Evolutionary conservation across 2,888 invertebrate species (phyloP).

Genomic region (Spilosoma lubricipeda): DNA sequence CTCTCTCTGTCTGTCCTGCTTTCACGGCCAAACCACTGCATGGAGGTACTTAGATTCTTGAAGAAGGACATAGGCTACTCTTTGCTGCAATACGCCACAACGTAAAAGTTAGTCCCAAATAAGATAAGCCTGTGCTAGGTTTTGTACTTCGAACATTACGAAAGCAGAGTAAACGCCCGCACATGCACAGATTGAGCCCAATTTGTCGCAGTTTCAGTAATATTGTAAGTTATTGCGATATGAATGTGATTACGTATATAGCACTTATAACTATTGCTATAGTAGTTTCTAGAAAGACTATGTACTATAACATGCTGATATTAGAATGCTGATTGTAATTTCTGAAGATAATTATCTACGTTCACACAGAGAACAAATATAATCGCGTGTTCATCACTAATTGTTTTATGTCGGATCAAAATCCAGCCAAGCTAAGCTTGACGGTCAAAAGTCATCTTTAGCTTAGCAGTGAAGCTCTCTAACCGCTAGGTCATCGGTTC

Average conservation of each 20-base stretch:
- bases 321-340: not conserved
- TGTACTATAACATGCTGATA: not conserved
- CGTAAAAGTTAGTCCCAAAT: no score
- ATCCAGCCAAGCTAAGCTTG: no score
- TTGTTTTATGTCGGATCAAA: not conserved
- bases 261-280: not conserved
- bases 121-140: not conserved
- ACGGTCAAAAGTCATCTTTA: no score
- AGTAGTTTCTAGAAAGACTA: not conserved
- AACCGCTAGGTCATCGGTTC: no score
- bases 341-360: not conserved
- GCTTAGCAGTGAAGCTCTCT: no score
- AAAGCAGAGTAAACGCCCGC: slow-evolving; percentile 61
- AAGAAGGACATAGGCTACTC: no score
- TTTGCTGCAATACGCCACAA: no score
- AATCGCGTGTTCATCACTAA: not conserved
- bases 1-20: no score
- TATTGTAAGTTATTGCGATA: slow-evolving; percentile 40
- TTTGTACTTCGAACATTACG: slow-evolving; percentile 40
- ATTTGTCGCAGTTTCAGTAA: slow-evolving; percentile 55
- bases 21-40: no score
- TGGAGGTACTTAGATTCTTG: no score
- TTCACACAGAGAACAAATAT: not conserved
- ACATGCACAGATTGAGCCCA: slow-evolving; percentile 63
- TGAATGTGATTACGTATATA: slow-evolving; percentile 17